Conservation (phyloP, 2,888 invertebrate genomes). For the Conomelus anceps region DNA sequence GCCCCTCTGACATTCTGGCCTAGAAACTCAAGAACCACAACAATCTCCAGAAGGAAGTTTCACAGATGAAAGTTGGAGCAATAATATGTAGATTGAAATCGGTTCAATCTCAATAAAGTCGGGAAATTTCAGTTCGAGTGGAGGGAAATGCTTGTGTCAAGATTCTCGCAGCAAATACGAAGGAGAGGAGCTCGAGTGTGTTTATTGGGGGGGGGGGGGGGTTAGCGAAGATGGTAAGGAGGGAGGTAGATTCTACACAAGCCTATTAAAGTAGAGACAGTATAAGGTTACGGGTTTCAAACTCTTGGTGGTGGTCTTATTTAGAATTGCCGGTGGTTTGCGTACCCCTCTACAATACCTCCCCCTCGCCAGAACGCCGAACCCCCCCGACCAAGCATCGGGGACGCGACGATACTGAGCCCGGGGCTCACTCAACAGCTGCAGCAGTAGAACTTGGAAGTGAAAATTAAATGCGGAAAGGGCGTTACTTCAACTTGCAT, state of each 20-base stretch:
- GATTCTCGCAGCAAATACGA: not conserved
- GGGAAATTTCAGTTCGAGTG: not conserved
- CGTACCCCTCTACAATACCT: too few relatives aligned
- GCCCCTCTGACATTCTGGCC: not conserved
- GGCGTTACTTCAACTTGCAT: constrained; percentile 12
- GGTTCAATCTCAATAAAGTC: not conserved
- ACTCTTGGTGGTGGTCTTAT: not conserved
- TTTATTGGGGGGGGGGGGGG: not conserved
- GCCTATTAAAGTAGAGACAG: not conserved
- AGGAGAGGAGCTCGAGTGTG: not conserved
- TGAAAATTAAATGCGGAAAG: constrained; percentile 14
- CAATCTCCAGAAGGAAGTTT: not conserved
- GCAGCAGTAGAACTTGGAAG: not conserved
- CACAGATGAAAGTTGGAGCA: not conserved
- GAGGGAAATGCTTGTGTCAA: not conserved
- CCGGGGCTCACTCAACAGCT: constrained; percentile 6
- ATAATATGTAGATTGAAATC: not conserved
- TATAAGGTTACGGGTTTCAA: not conserved
- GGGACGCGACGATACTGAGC: not conserved
- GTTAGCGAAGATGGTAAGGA: too few relatives aligned
- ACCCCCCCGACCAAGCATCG: not conserved
- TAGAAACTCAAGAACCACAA: not conserved
- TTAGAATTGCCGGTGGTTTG: not conserved
- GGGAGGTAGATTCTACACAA: not conserved
- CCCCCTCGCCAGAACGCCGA: not conserved